Conservation (phyloP, 1,140 invertebrate species). For the Panulirus ornatus region DNA sequence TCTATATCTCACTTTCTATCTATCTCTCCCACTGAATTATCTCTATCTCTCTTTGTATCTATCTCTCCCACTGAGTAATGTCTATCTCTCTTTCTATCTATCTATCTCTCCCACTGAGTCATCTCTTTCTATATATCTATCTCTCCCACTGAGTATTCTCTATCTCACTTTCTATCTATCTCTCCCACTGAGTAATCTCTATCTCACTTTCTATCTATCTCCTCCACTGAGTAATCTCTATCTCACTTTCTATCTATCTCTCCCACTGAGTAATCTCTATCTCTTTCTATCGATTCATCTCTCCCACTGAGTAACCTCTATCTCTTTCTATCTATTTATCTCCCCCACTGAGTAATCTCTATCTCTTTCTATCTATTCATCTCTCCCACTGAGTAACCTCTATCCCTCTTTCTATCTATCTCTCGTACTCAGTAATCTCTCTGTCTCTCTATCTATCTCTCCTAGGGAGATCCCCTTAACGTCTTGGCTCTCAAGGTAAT, state of each 20-base stretch:
- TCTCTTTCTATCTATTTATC: background rate
- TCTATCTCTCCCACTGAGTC: too few species aligned
- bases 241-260: slow-evolving; percentile 12
- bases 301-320: background rate
- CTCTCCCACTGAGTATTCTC: background rate
- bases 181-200: background rate
- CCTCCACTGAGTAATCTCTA: background rate
- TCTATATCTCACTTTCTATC: slow-evolving; percentile 27
- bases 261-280: background rate
- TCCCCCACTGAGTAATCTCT: background rate
- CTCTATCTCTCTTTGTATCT: background rate
- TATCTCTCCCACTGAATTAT: slow-evolving; percentile 5
- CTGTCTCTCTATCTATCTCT: slow-evolving; percentile 30
- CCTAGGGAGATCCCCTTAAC: too few species aligned
- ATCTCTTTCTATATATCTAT: background rate
- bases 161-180: background rate
- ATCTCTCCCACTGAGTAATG: too few species aligned
- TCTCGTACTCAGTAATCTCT: background rate
- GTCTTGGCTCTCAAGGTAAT: too few species aligned
- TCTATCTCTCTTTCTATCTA: too few species aligned
- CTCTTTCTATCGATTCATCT: background rate
- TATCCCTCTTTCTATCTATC: slow-evolving; percentile 9
- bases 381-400: slow-evolving; percentile 27
- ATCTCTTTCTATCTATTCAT: slow-evolving; percentile 35
- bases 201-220: background rate